These are phyloP conservation scores for Alligator mississippiensis DNA, from an alignment of 2,113 vertebrate genomes.

Conservation along the genomic window DNA sequence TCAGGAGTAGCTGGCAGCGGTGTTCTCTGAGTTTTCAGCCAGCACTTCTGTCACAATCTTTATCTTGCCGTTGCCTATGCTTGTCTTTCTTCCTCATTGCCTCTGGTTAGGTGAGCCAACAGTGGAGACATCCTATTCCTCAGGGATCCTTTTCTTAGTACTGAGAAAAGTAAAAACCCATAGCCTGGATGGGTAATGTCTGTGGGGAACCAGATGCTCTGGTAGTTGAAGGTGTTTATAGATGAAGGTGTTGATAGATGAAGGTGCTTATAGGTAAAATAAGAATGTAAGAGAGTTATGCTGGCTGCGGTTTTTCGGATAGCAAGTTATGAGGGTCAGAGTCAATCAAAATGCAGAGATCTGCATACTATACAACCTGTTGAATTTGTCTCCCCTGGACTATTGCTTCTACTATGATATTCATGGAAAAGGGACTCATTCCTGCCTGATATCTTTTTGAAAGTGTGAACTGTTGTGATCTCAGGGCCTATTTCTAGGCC, in stretches of 20 bases:
- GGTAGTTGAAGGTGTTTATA: too few relatives aligned
- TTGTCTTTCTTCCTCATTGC: neutral
- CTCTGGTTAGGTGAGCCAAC: accelerated
- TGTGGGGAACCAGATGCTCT: too few relatives aligned
- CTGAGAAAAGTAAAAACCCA: neutral
- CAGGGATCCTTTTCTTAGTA: neutral
- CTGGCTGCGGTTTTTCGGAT: neutral
- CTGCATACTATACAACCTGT: neutral
- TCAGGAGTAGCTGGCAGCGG: neutral
- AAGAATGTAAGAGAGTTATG: neutral
- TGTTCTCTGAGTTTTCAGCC: neutral
- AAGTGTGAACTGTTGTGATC: neutral
- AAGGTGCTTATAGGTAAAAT: neutral
- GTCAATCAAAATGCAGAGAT: neutral
- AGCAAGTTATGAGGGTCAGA: neutral
- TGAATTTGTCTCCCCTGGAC: neutral
- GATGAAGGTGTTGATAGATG: neutral
- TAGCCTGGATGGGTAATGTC: neutral
- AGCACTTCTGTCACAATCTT: neutral
- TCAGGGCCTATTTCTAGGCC: neutral
- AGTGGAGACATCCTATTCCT: neutral
- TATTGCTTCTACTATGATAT: neutral
- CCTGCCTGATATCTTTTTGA: neutral
- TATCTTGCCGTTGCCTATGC: neutral
- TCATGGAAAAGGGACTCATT: neutral